Percentiles rank a stretch among this genome's conserved stretches.
These are phyloP conservation scores for Cheiracanthium punctorium DNA, from an alignment of 2,888 invertebrate genomes.

Conservation along the genomic window DNA sequence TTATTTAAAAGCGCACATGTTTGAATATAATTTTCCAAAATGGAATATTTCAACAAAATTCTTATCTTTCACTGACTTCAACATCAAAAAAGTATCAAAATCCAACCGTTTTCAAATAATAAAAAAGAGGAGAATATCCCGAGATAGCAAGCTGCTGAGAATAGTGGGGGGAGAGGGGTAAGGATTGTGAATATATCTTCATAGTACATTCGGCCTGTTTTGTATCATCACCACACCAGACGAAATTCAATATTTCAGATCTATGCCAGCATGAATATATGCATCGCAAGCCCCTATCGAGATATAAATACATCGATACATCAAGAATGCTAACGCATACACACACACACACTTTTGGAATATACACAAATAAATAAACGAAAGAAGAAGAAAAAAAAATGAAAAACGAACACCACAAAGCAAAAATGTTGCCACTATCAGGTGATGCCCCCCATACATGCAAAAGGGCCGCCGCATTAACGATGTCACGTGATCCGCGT, in stretches of 20 bases:
- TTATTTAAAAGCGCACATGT: too few relatives aligned
- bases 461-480: conserved; percentile 62
- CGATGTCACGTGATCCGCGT: conserved; percentile 23
- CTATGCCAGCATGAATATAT: conserved; percentile 56
- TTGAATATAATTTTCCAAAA: too few relatives aligned
- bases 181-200: conserved; percentile 8
- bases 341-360: not conserved
- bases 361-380: conserved; percentile 18
- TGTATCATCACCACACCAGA: conserved; percentile 14
- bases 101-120: not conserved
- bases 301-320: conserved; percentile 30
- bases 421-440: conserved; percentile 30
- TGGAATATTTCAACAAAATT: too few relatives aligned
- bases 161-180: not conserved
- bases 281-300: conserved; percentile 23
- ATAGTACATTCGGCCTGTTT: conserved; percentile 13
- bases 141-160: not conserved
- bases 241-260: conserved; percentile 26
- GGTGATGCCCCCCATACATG: conserved; percentile 59
- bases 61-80: not conserved
- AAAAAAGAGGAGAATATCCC: too few relatives aligned
- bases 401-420: conserved; percentile 39
- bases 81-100: not conserved
- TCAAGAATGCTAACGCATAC: not conserved
- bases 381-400: conserved; percentile 30